Evolutionary conservation across 92 coral and sea anemone species (phyloP).

Genomic region (Desmophyllum pertusum): DNA sequence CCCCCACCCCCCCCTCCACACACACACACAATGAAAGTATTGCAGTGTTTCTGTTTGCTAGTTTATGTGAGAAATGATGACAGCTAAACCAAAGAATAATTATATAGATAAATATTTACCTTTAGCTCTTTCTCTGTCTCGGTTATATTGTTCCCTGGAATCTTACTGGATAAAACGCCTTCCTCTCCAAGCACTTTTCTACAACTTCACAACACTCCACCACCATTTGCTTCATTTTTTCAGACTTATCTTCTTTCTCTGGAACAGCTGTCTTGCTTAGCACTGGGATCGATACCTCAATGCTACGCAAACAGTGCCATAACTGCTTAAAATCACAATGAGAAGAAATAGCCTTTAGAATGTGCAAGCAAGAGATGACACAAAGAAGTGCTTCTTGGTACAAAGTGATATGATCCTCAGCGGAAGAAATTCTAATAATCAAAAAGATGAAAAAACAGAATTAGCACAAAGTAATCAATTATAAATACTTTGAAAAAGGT

Average conservation of each 20-base stretch:
- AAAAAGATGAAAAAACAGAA: neutral
- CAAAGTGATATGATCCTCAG: neutral
- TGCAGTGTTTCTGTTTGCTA: too few relatives aligned
- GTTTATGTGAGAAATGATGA: neutral
- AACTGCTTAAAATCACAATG: neutral
- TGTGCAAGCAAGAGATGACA: constrained; percentile 14
- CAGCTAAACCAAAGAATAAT: neutral
- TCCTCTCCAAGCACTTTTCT: constrained; percentile 23
- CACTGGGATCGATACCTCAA: constrained; percentile 14
- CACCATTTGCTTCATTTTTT: constrained; percentile 7
- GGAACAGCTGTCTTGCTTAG: neutral
- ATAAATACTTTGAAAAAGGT: too few relatives aligned
- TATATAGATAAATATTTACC: constrained; percentile 32
- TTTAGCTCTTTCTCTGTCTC: constrained; percentile 38
- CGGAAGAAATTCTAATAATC: neutral
- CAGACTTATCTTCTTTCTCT: constrained; percentile 12
- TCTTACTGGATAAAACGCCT: neutral
- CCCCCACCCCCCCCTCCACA: too few relatives aligned
- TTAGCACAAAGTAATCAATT: neutral
- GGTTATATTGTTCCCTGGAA: neutral
- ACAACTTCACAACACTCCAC: constrained; percentile 33
- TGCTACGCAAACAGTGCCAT: constrained; percentile 20
- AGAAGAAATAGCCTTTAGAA: constrained; percentile 9
- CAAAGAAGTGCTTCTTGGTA: constrained; percentile 25
- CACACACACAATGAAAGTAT: too few relatives aligned